Base-by-base conservation (phyloP, 2,888 invertebrate species). In the Pammene fasciana region DNA sequence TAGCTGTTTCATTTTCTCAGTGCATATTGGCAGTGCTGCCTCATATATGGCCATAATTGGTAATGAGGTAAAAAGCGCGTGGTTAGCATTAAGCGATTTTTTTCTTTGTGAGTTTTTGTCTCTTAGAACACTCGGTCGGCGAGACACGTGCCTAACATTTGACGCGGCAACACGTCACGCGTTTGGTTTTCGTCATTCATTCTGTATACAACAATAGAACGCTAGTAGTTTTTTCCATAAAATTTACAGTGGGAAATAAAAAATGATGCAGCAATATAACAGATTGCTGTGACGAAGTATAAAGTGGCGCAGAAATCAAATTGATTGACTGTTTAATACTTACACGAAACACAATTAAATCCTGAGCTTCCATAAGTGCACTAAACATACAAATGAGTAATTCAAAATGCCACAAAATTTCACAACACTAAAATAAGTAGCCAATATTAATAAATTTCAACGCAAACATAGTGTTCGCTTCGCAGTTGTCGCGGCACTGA, bases 311-410 rank as follows among this genome's bases (percentile, higher is more conserved):
- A 26, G 26, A 26, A 26, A 26, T 26, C 4, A 26, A 26, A 26
- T 26, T 26, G 26, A 26, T 26, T 26, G 26, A 26, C 26, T 38
- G 38, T 5, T 38, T 38, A 7, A 46, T 26, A 67, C 67, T 13
- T 36, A 57, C 64, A 54, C 34, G 62, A 71, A 78, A 80, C 71
- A 80, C 74, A 71, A 77, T 74, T 46, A 75, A 74, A 71, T 82
- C 77, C 71, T 76, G 77, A 73, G 78, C 73, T 76, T 82, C 79
- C 81, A 82, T 82, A 73, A 68, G 75, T 65, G 62, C 64, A 72
- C 52, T 61, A 48, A 46, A 55, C 34, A 26, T 26, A 26, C 26
- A 26, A 1, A n/a, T n/a, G n/a, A 36, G 18, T 45, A 38, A 68
- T 57, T 18, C 5, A n/a, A 3, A 62, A 64, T n/a, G 0, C 36